Conservation (phyloP, 30 jellyfish, hydroid and myxozoan genomes). For the Pelagia noctiluca region DNA sequence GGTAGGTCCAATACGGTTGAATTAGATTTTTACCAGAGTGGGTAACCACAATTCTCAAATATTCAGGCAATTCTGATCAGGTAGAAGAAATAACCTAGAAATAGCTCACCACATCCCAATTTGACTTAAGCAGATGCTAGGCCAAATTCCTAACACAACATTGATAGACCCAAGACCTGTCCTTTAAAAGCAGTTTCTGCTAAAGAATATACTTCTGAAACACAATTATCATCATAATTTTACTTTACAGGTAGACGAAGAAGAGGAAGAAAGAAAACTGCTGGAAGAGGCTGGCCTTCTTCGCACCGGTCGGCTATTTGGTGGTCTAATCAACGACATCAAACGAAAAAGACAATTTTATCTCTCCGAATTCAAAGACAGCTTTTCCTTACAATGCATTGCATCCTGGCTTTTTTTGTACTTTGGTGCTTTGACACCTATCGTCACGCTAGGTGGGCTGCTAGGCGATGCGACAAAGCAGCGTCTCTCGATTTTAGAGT, state of each 20-base stretch:
- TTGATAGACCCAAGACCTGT: too few relatives aligned
- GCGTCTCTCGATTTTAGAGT: constrained; percentile 63
- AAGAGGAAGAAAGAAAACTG: constrained; percentile 58
- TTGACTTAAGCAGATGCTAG: too few relatives aligned
- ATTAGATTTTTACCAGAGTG: too few relatives aligned
- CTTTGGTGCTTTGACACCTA: constrained; percentile 71
- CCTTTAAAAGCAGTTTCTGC: too few relatives aligned
- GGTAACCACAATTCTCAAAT: too few relatives aligned
- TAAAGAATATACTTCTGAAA: too few relatives aligned
- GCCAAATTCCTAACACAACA: too few relatives aligned
- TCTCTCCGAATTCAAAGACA: constrained; percentile 55
- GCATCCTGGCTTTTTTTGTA: constrained; percentile 75
- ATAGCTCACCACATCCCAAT: too few relatives aligned
- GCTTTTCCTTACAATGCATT: constrained; percentile 54
- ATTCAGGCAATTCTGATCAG: too few relatives aligned
- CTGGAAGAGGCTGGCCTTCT: constrained; percentile 67
- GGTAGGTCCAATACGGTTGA: too few relatives aligned
- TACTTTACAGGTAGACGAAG: constrained; percentile 65
- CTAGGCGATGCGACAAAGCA: constrained; percentile 71
- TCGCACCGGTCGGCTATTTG: constrained; percentile 68
- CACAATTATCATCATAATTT: too few relatives aligned
- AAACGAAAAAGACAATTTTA: constrained; percentile 64
- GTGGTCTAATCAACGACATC: constrained; percentile 59
- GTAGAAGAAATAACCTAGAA: too few relatives aligned
- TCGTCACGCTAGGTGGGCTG: constrained; percentile 75